Base-by-base conservation (phyloP, 1,140 invertebrate species). In the Antheraea mylitta region DNA sequence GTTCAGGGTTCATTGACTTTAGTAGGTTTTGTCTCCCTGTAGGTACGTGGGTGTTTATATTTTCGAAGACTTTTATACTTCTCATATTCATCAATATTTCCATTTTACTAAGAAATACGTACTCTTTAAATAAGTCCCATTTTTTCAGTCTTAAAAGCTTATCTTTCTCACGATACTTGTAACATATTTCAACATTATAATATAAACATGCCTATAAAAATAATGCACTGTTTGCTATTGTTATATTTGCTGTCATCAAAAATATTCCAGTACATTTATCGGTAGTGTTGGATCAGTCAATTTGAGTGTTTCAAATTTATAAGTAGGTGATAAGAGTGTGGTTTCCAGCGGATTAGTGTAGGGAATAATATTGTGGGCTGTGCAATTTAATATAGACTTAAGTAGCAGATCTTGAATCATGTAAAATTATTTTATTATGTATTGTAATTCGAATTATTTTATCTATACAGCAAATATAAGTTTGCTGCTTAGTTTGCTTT, bases 361-460 rank as follows among this genome's bases (percentile, higher is more conserved):
- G 76, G 53, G 76, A 72, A 83, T 81, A 42, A 4, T 42, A 75
- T 83, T 85, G 77, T 80, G 79, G 88, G 88, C 86, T 90, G 88
- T 90, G 88, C 82, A 83, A 85, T 87, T 53, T 86, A 72, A 72
- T 76, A 64, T 90, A 88, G 83, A 73, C 78, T 80, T 87, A 86
- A 88, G 82, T 83, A 82, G 76, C 74, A 64, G 67, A 67, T 70
- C 58, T 64, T 62, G 61, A 13, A 62, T 60, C 38, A 53, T 16
- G 11, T 53, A 10, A 66, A 68, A n/a, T 38, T 11, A 60, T 72
- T 13, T 53, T 13, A 36, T 45, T 61, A 11, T 16, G 18, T 53
- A 53, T 48, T 16, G 11, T 53, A 38, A 11, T 42, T 42, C 0
- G 38, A 42, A 42, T 53, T 6, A 53, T 13, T 6, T 53, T 53